Conservation (phyloP, 2,113 vertebrate genomes). For the Semnornis frantzii region DNA sequence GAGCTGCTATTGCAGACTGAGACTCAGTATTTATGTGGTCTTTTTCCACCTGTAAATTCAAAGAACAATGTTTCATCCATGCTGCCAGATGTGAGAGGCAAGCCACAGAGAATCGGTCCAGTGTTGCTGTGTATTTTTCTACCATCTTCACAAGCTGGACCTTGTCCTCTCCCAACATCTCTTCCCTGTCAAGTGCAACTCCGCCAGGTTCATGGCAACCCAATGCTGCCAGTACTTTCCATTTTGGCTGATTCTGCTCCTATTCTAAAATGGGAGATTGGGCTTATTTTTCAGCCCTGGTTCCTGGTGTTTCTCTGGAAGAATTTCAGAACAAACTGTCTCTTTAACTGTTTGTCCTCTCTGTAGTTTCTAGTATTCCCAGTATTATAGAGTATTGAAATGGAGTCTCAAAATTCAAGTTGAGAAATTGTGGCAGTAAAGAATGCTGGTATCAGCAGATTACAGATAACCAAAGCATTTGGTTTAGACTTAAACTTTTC, state of each 20-base stretch:
- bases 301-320: neutral
- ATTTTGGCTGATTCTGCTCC: neutral
- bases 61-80: neutral
- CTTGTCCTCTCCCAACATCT: neutral
- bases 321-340: neutral
- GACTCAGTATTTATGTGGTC: neutral
- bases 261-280: neutral
- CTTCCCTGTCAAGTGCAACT: neutral
- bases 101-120: neutral
- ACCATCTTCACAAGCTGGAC: neutral
- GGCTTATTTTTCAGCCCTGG: neutral
- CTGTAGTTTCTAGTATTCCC: neutral
- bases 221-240: neutral
- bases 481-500: neutral
- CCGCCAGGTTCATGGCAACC: neutral
- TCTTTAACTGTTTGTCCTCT: neutral
- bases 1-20: neutral
- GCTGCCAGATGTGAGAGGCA: neutral
- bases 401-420: neutral
- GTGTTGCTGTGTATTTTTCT: neutral
- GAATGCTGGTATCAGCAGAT: neutral
- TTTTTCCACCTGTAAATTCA: slow-evolving; percentile 9
- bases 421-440: neutral
- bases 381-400: neutral
- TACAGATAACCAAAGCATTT: neutral